These are phyloP conservation scores for Arge pagana DNA, from an alignment of 2,888 invertebrate genomes.

Conservation along the genomic window DNA sequence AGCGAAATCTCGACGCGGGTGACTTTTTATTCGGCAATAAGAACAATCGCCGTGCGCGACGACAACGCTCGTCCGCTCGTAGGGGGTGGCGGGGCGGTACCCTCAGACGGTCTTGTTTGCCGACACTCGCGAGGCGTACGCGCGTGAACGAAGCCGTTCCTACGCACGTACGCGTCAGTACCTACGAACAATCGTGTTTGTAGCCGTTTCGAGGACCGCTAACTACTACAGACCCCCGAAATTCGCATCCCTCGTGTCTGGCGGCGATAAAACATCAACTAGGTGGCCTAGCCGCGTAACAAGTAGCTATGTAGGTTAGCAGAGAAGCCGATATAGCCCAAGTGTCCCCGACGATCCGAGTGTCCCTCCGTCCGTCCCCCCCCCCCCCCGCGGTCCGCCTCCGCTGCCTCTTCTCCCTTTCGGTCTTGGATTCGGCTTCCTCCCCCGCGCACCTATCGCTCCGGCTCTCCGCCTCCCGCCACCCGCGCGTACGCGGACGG, in stretches of 20 bases:
- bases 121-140: too few species aligned
- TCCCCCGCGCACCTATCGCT: slow-evolving; percentile 6
- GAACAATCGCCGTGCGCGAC: too few species aligned
- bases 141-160: too few species aligned
- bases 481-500: slow-evolving; percentile 29
- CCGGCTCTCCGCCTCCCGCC: slow-evolving; percentile 3
- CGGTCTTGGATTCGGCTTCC: slow-evolving; percentile 37
- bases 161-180: too few species aligned
- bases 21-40: too few species aligned
- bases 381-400: too few species aligned
- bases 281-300: slow-evolving; percentile 17
- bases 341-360: slow-evolving; percentile 12
- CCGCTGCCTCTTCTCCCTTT: neutral
- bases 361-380: slow-evolving; percentile 20
- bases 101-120: too few species aligned
- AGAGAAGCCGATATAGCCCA: neutral
- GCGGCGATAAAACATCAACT: slow-evolving; percentile 16
- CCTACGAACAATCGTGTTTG: too few species aligned
- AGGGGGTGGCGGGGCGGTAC: too few species aligned
- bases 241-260: slow-evolving; percentile 12
- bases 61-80: too few species aligned
- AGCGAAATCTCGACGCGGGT: too few species aligned
- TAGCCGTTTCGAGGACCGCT: too few species aligned
- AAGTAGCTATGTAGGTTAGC: slow-evolving; percentile 7
- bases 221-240: neutral